Percentiles rank a stretch among this genome's conserved stretches.
Evolutionary conservation across 2,888 invertebrate genomes (phyloP).

Genomic region (Eudasyphora cyanicolor): DNA sequence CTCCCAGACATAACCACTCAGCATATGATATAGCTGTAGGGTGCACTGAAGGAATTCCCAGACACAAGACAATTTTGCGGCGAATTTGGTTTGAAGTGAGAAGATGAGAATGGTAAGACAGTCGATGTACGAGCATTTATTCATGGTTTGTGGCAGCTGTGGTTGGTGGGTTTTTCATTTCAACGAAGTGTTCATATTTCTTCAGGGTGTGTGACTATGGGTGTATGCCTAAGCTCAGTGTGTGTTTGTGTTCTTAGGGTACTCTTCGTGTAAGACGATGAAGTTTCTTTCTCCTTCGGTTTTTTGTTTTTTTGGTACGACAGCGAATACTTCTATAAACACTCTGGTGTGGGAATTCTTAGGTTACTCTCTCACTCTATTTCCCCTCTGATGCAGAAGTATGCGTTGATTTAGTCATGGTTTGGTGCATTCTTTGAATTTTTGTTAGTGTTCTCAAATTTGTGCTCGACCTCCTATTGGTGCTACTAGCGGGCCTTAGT

Average conservation of each 20-base stretch:
- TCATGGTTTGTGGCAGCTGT: slow-evolving; percentile 26
- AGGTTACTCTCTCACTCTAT: neutral
- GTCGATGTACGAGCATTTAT: slow-evolving; percentile 20
- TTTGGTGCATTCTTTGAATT: neutral
- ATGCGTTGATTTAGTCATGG: neutral
- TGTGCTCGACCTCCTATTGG: neutral
- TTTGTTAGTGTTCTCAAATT: slow-evolving; percentile 2
- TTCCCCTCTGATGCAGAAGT: neutral
- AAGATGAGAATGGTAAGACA: slow-evolving; percentile 45
- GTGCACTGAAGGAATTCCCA: neutral
- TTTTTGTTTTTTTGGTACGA: neutral
- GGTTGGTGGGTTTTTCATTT: slow-evolving; percentile 17
- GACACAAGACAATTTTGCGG: slow-evolving; percentile 12
- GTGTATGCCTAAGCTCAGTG: neutral
- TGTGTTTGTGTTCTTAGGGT: neutral
- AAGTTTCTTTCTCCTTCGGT: neutral
- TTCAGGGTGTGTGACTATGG: neutral
- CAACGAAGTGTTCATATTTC: neutral
- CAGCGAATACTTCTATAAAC: neutral
- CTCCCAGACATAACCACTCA: too few relatives aligned
- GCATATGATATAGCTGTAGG: too few relatives aligned
- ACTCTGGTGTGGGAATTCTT: slow-evolving; percentile 57
- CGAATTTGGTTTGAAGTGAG: slow-evolving; percentile 45
- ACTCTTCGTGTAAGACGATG: too few relatives aligned
- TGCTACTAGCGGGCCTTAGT: neutral